These are phyloP conservation scores for Eudasyphora cyanicolor DNA, from an alignment of 2,888 invertebrate genomes.

Conservation along the genomic window DNA sequence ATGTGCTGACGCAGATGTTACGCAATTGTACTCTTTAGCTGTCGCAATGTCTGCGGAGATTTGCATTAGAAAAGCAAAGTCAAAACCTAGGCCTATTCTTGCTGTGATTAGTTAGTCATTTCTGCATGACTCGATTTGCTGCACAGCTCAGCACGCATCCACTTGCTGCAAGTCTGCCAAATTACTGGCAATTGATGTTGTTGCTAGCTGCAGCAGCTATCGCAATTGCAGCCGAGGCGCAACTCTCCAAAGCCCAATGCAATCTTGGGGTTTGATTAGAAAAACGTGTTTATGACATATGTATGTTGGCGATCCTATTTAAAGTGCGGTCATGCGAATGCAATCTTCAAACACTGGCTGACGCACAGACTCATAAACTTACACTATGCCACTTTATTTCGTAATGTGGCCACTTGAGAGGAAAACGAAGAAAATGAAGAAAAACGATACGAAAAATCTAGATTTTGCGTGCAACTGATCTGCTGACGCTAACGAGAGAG, in stretches of 20 bases:
- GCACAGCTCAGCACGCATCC: slow-evolving; percentile 7
- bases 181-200: slow-evolving; percentile 22
- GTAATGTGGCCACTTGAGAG: not conserved
- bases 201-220: slow-evolving; percentile 35
- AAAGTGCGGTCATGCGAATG: slow-evolving; percentile 62
- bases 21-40: slow-evolving; percentile 51
- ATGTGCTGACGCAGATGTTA: slow-evolving; percentile 30
- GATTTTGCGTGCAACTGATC: slow-evolving; percentile 57
- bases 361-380: not conserved
- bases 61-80: slow-evolving; percentile 70
- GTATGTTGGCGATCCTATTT: slow-evolving; percentile 61
- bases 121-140: not conserved
- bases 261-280: slow-evolving; percentile 61
- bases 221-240: slow-evolving; percentile 12
- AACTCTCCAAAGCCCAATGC: slow-evolving; percentile 5
- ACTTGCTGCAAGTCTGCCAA: slow-evolving; percentile 45
- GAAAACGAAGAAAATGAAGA: not conserved
- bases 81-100: slow-evolving; percentile 72
- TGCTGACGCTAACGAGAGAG: no score
- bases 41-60: slow-evolving; percentile 45
- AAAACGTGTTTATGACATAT: slow-evolving; percentile 65
- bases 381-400: not conserved
- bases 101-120: not conserved
- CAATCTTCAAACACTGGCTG: slow-evolving; percentile 2
- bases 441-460: slow-evolving; percentile 48